Base-by-base conservation (phyloP, 2,113 vertebrate genomes). In the Dasypus novemcinctus region DNA sequence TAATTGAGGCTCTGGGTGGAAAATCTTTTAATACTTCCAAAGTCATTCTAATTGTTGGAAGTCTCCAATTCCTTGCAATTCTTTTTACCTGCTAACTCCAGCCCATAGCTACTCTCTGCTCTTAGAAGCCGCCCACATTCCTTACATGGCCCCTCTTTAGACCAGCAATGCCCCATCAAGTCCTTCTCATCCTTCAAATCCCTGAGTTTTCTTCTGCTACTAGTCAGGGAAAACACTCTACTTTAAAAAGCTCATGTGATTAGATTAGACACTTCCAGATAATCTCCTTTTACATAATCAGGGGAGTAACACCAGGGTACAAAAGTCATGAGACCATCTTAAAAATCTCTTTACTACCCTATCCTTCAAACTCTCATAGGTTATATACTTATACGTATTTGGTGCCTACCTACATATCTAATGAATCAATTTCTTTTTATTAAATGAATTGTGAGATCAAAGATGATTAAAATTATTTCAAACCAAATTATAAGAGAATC, bases 21-120 rank as follows among this genome's bases (percentile, higher is more conserved):
- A 85, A 75, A 91, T 92, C 59, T 4, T n/a, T n/a, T n/a, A n/a
- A n/a, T n/a, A 38, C 88, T 92, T 90, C 81, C 49, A 94, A 63
- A 23, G 6, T 91, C 43, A 64, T 95, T 92, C 87, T 59, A 83
- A 63, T 88, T 95, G 81, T 94, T 93, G 91, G 81, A 88, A 94
- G 68, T 92, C 68, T 79, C 61, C 38, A 66, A 49, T 80, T 93
- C 33, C 61, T 72, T 95, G 43, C 91, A 79, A 59, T 63, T 38
- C 17, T 36, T 6, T 87, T 87, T 76, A 12, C 76, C 69, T 68
- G 2, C 78, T 94, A 92, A 57, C 49, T 81, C 76, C 41, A 52
- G 49, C 87, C 64, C 36, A 71, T 66, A 41, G 13, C 64, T 38
- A 41, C 33, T 54, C 69, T 92, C 79, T 64, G 52, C 36, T 92